Conservation (phyloP, 2,797 vertebrate species). For the Euthynnus affinis region DNA sequence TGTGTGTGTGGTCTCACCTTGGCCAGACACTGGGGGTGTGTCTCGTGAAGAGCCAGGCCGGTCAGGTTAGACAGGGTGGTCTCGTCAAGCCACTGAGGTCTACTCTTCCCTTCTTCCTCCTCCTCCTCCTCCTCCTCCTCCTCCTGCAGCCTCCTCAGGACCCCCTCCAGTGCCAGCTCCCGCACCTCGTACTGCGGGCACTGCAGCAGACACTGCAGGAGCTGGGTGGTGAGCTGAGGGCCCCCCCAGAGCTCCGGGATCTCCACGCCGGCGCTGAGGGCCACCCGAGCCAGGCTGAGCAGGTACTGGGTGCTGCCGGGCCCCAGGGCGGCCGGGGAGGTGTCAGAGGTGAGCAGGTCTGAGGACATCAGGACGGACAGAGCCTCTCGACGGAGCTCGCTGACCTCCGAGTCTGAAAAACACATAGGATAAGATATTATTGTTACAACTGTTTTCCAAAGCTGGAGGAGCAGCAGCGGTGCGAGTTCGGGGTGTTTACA, state of each 20-base stretch:
- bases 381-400: constrained; percentile 83
- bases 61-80: constrained; percentile 80
- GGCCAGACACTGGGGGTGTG: constrained; percentile 90
- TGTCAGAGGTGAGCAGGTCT: constrained; percentile 81
- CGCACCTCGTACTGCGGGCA: constrained; percentile 88
- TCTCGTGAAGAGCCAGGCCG: constrained; percentile 87
- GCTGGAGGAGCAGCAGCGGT: background rate
- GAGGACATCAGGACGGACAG: constrained; percentile 84
- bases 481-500: background rate
- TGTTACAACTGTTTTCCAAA: background rate
- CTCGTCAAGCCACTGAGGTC: constrained; percentile 63
- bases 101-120: constrained; percentile 3
- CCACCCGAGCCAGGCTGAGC: constrained; percentile 89
- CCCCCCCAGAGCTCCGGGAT: constrained; percentile 65
- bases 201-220: constrained; percentile 84
- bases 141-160: constrained; percentile 83
- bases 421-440: background rate
- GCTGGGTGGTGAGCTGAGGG: constrained; percentile 39
- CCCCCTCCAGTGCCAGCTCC: constrained; percentile 84
- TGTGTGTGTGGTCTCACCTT: constrained; percentile 86
- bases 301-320: constrained; percentile 92
- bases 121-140: constrained; percentile 26
- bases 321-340: constrained; percentile 57
- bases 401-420: constrained; percentile 79
- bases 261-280: constrained; percentile 71